Conservation (phyloP, 2,113 vertebrate genomes). For the Ptilorrhoa leucosticta region DNA sequence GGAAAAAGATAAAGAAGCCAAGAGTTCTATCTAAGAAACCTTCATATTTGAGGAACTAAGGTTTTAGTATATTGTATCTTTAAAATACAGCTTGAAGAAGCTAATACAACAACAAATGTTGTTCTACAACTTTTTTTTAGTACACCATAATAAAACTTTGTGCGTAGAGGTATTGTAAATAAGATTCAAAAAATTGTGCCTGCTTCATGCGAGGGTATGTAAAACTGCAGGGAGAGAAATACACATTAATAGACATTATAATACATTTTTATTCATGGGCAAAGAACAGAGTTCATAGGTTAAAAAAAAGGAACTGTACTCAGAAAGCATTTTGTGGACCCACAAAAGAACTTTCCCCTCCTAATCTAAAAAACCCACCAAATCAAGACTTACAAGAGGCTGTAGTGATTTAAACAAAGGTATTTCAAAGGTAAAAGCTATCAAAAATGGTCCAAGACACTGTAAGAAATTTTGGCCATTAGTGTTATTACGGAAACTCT, state of each 20-base stretch:
- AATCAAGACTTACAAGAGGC: not conserved
- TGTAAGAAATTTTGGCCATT: not conserved
- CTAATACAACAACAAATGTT: not conserved
- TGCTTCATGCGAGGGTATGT: not conserved
- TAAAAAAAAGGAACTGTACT: not conserved
- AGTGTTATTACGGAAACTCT: not conserved
- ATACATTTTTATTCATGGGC: not conserved
- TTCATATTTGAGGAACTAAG: not conserved
- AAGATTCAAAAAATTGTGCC: not conserved
- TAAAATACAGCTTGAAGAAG: not conserved
- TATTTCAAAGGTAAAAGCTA: not conserved
- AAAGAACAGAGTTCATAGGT: not conserved
- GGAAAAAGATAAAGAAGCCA: slow-evolving; percentile 9
- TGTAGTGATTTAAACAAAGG: not conserved
- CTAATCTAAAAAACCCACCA: not conserved
- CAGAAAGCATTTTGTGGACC: not conserved
- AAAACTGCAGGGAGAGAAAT: not conserved
- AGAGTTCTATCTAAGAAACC: not conserved
- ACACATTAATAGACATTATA: not conserved
- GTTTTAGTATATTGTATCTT: not conserved
- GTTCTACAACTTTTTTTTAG: not conserved
- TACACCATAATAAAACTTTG: not conserved
- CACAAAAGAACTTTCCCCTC: not conserved
- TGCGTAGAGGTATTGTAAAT: not conserved
- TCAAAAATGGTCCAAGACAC: not conserved